Base-by-base conservation (phyloP, 2,888 invertebrate species). In the Geotrupes spiniger region DNA sequence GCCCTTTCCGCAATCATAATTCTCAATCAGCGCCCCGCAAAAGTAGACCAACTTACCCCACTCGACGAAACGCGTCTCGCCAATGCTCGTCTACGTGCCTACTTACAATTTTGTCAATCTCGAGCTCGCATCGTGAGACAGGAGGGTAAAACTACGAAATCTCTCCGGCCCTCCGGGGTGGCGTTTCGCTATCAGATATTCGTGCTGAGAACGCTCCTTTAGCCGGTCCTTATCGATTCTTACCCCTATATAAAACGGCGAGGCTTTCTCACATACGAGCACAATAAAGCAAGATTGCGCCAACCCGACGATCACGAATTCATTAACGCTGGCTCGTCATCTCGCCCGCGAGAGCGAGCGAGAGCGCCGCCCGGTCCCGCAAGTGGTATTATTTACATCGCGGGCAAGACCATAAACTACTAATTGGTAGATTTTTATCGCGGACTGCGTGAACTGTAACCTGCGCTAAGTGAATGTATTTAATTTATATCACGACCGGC, bases 341-440 rank as follows among this genome's bases (percentile, higher is more conserved):
- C 33, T 10, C 4, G 10, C n/a, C 15, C 2, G 33, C 33, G 33
- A 10, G 14, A 9, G 33, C n/a, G 33, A 33, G 14, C 2, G 15
- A 12, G 33, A n/a, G n/a, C 8, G 14, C 33, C 6, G 33, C 10
- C 2, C 21, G n/a, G n/a, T 29, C 29, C 5, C 3, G 8, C 29
- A 29, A 49, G 29, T 9, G n/a, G 36, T 49, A 63, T 64, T 63
- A 63, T 63, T 64, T 63, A 63, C 36, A 14, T 46, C 36, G 56
- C 57, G 59, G 62, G 57, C 56, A 57, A 63, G 64, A 61, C 65
- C 60, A 66, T 68, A 69, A 69, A 68, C 64, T 63, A 66, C 67
- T 69, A 69, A 69, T 69, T 69, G 69, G 69, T 64, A 66, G 69
- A 68, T 69, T 67, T 68, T 66, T 68, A 69, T 69, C 69, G 53